These are phyloP conservation scores for Lerema accius DNA, from an alignment of 1,140 invertebrate species.

Conservation along the genomic window DNA sequence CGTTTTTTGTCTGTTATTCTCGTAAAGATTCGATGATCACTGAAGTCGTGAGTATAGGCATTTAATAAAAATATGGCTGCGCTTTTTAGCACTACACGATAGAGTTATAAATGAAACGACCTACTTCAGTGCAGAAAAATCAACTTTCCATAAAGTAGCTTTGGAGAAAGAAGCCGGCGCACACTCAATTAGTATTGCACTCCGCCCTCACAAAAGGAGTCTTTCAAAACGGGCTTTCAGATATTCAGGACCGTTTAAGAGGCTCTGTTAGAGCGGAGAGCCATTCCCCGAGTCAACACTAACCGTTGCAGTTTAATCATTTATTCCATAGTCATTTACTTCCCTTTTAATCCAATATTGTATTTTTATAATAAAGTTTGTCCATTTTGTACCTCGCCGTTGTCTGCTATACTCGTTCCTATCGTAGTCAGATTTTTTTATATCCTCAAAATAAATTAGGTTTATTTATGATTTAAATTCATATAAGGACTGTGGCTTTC, in stretches of 20 bases:
- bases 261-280: constrained; percentile 1
- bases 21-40: too few species aligned
- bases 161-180: neutral
- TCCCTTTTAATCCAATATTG: neutral
- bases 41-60: too few species aligned
- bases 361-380: neutral
- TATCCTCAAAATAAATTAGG: too few species aligned
- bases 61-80: too few species aligned
- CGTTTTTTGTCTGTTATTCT: too few species aligned
- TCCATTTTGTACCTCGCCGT: too few species aligned
- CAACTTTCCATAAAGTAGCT: constrained; percentile 17
- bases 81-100: too few species aligned
- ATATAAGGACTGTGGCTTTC: too few species aligned
- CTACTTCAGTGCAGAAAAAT: constrained; percentile 4
- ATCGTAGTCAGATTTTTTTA: too few species aligned
- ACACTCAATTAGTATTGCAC: constrained; percentile 26
- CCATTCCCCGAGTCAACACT: neutral
- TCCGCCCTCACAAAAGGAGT: constrained; percentile 22
- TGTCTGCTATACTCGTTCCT: too few species aligned
- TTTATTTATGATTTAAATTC: too few species aligned
- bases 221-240: constrained; percentile 20
- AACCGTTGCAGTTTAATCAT: neutral
- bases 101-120: neutral
- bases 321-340: neutral
- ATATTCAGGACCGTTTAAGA: constrained; percentile 22